Percentiles rank a stretch among this genome's conserved stretches.
Evolutionary conservation across 2,797 vertebrate genomes (phyloP).

Genomic region (Chelon auratus): DNA sequence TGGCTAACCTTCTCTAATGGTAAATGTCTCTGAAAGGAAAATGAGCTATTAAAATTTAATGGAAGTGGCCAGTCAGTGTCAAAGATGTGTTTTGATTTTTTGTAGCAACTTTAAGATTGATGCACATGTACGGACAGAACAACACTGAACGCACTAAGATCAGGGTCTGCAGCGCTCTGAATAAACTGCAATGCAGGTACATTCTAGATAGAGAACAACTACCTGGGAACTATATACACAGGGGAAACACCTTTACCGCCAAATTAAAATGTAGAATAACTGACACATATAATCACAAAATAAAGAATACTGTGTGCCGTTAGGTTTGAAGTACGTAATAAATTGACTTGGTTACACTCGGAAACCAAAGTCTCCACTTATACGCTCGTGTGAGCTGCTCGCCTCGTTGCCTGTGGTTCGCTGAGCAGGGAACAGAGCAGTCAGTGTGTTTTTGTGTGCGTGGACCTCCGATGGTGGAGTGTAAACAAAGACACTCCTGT

Average conservation of each 20-base stretch:
- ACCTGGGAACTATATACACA: no score
- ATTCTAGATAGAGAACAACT: no score
- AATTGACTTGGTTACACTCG: constrained; percentile 12
- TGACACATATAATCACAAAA: no score
- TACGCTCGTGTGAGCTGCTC: constrained; percentile 36
- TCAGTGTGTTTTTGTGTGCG: constrained; percentile 51
- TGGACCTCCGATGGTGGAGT: constrained; percentile 17
- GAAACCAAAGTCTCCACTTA: constrained; percentile 42
- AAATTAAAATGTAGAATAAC: no score
- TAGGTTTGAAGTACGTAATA: no score
- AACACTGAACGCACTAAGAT: no score
- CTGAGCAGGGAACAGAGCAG: constrained; percentile 65
- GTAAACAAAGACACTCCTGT: constrained; percentile 75
- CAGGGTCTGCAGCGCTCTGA: no score
- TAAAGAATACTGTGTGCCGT: no score
- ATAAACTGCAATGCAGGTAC: no score
- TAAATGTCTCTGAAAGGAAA: constrained; percentile 42
- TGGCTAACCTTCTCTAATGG: constrained; percentile 31
- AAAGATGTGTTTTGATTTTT: constrained; percentile 39
- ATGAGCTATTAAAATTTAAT: constrained; percentile 55
- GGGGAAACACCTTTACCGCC: no score
- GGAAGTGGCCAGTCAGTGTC: constrained; percentile 46
- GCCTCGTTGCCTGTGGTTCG: constrained; percentile 48
- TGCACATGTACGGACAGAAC: no score
- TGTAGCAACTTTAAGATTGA: not conserved